A percentile compares a stretch with the other conserved stretches of the same genome.
Conservation (phyloP, 2,797 vertebrate species). For the Sternotherus odoratus region DNA sequence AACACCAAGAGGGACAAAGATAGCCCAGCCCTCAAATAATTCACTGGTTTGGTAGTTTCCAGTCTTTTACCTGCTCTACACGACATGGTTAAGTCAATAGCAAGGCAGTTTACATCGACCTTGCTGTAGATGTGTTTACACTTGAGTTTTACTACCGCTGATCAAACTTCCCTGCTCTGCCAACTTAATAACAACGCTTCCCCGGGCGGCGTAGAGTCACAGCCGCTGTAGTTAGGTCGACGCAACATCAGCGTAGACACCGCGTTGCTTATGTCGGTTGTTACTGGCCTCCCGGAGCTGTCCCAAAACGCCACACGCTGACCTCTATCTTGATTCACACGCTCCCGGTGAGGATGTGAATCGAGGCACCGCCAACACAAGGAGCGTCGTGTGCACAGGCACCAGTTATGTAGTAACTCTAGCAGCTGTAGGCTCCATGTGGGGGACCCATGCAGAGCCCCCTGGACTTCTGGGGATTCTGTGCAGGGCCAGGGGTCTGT, state of each 20-base stretch:
- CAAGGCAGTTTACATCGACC: not conserved
- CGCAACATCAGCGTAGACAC: not conserved
- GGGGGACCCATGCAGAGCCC: not conserved
- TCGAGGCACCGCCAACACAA: not conserved
- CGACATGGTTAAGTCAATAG: not conserved
- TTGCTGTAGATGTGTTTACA: not conserved
- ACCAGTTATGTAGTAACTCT: not conserved
- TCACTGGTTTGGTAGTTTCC: not conserved
- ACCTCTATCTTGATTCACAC: not conserved
- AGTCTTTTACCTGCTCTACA: not conserved
- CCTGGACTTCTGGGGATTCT: not conserved
- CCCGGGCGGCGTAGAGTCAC: not conserved
- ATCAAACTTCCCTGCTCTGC: not conserved
- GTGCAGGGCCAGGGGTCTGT: not conserved
- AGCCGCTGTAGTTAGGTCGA: not conserved
- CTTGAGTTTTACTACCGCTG: not conserved
- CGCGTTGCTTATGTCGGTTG: not conserved
- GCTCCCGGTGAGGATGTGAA: not conserved
- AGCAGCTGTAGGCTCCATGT: not conserved
- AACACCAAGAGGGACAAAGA: not conserved
- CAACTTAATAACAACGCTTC: not conserved
- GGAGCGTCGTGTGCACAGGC: not conserved
- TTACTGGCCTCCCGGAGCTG: not conserved
- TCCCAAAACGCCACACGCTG: not conserved
- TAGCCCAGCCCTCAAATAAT: not conserved